phyloP scores from a whole-genome alignment of 2,888 invertebrate species.

The Trimorus sp. region DNA sequence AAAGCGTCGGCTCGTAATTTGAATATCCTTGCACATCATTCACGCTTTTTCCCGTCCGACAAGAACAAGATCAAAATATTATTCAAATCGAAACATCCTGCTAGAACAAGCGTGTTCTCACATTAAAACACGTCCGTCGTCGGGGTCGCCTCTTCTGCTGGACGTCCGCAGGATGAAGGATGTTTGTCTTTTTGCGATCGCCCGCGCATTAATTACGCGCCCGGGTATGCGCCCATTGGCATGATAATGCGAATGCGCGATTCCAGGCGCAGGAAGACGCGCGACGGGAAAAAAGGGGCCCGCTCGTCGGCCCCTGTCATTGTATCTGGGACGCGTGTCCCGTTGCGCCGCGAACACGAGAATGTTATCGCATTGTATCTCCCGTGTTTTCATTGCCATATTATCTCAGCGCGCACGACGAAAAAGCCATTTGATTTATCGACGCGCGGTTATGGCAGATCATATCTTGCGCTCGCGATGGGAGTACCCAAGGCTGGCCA shows the following conservation, averaged over 20 bases:
- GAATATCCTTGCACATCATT: conserved; percentile 17
- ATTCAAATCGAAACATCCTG: conserved; percentile 55
- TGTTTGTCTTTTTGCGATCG: conserved; percentile 67
- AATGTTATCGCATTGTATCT: conserved; percentile 80
- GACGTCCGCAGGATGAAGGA: conserved; percentile 59
- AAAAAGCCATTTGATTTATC: conserved; percentile 79
- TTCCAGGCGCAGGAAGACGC: conserved; percentile 50
- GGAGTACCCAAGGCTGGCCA: conserved; percentile 32
- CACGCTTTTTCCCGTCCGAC: conserved; percentile 31
- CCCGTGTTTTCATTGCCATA: conserved; percentile 80
- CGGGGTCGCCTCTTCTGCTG: conserved; percentile 46
- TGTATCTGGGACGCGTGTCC: conserved; percentile 74
- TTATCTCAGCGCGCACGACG: conserved; percentile 72
- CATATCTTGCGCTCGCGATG: conserved; percentile 46
- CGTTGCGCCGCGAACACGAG: conserved; percentile 73
- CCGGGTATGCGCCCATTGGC: conserved; percentile 66
- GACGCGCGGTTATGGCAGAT: conserved; percentile 52
- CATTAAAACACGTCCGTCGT: conserved; percentile 72
- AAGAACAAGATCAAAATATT: conserved; percentile 43
- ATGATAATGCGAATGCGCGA: conserved; percentile 69
- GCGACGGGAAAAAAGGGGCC: conserved; percentile 51
- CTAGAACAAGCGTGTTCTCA: conserved; percentile 74
- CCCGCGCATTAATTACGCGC: conserved; percentile 74
- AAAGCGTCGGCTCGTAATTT: neutral
- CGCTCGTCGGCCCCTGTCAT: conserved; percentile 61